Conservation (phyloP, 1,140 invertebrate genomes). For the Nylanderia fulva region DNA sequence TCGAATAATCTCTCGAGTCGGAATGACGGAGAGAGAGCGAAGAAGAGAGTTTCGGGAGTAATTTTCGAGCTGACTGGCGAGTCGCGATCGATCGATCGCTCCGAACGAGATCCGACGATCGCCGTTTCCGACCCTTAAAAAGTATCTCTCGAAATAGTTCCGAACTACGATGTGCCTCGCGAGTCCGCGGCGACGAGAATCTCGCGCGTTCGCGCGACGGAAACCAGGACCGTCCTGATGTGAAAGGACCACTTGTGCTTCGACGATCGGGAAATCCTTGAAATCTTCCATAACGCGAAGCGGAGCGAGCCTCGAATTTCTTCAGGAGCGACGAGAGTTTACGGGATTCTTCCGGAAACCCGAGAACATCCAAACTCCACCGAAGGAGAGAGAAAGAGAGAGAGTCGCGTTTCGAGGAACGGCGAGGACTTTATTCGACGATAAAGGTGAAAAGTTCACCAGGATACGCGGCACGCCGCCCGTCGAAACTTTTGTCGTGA, state of each 20-base stretch:
- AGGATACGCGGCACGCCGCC: conserved; percentile 31
- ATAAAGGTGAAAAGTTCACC: conserved; percentile 58
- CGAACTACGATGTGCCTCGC: conserved; percentile 12
- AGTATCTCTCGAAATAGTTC: neutral
- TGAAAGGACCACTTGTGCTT: neutral
- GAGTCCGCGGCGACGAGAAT: neutral
- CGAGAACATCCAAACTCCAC: neutral
- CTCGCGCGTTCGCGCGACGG: conserved; percentile 21
- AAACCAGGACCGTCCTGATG: conserved; percentile 17
- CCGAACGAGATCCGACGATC: neutral
- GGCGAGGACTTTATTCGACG: conserved; percentile 5
- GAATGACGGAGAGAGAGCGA: neutral
- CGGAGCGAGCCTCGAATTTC: neutral
- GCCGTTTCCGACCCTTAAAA: neutral
- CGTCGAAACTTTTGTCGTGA: conserved; percentile 50
- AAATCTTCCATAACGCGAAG: neutral
- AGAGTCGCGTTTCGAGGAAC: neutral
- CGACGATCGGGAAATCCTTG: neutral
- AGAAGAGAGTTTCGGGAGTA: neutral
- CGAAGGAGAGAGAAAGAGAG: too few relatives aligned
- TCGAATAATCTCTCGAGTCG: neutral
- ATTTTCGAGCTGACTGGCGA: neutral
- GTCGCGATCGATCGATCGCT: conserved; percentile 31
- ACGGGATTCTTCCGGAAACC: neutral
- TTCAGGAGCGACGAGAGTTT: neutral